phyloP scores from a whole-genome alignment of 2,888 invertebrate species.

The Molanna angustata region DNA sequence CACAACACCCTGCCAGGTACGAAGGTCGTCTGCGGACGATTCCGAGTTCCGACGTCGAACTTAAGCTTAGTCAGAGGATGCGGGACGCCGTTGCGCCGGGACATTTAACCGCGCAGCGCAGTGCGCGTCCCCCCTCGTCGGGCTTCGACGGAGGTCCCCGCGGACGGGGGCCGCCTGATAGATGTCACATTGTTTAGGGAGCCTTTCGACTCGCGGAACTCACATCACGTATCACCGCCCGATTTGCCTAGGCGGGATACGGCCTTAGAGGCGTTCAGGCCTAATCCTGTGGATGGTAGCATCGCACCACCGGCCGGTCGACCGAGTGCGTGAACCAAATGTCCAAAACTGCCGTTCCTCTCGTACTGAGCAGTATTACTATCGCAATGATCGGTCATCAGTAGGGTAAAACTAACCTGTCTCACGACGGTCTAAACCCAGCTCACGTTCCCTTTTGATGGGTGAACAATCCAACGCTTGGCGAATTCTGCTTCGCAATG shows the following conservation, averaged over 20 bases:
- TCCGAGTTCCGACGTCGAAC: no score
- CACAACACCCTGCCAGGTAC: no score
- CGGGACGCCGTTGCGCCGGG: slow-evolving; percentile 55
- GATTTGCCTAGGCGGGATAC: slow-evolving; percentile 56
- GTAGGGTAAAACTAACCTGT: slow-evolving; percentile 62
- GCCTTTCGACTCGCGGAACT: slow-evolving; percentile 49
- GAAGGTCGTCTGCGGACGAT: slow-evolving; percentile 63
- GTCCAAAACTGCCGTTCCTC: no score
- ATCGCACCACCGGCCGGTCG: slow-evolving; percentile 63
- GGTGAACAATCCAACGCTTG: slow-evolving; percentile 72
- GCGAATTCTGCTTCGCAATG: slow-evolving; percentile 70
- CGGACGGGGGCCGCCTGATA: slow-evolving; percentile 39
- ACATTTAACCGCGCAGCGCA: slow-evolving; percentile 44
- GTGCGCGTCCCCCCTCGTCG: slow-evolving; percentile 32
- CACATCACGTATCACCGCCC: slow-evolving; percentile 46
- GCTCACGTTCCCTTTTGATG: slow-evolving; percentile 63
- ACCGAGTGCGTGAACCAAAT: slow-evolving; percentile 60
- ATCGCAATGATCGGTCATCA: slow-evolving; percentile 57
- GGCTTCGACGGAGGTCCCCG: slow-evolving; percentile 43
- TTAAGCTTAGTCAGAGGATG: no score
- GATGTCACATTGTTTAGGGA: slow-evolving; percentile 46
- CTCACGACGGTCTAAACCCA: no score
- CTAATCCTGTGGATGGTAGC: slow-evolving; percentile 64
- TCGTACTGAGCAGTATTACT: slow-evolving; percentile 57
- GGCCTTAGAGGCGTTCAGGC: slow-evolving; percentile 55